Percentiles rank a stretch among this genome's conserved stretches.
Evolutionary conservation across 2,888 invertebrate genomes (phyloP).

Genomic region (Oscheius onirici): DNA sequence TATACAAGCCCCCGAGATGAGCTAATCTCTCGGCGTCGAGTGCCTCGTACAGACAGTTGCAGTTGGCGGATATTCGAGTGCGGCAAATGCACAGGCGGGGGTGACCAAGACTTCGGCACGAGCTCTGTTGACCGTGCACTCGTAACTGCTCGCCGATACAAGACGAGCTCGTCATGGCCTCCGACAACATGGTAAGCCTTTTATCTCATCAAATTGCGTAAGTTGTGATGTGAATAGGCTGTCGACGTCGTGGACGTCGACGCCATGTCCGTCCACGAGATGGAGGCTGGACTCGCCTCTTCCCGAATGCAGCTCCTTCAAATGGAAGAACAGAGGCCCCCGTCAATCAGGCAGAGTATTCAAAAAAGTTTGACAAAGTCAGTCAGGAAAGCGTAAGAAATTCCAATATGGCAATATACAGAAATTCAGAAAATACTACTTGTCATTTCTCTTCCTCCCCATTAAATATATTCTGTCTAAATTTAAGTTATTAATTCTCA

Average conservation of each 20-base stretch:
- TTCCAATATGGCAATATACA: background rate
- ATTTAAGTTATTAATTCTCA: constrained; percentile 55
- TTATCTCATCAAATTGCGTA: constrained; percentile 2
- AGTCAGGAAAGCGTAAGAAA: constrained; percentile 41
- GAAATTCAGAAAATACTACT: constrained; percentile 43
- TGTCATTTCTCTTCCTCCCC: constrained; percentile 38
- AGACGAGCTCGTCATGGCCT: constrained; percentile 31
- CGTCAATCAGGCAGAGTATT: constrained; percentile 38
- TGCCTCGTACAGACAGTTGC: constrained; percentile 29
- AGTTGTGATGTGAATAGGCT: background rate
- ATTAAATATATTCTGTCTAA: constrained; percentile 39
- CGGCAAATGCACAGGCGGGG: constrained; percentile 22
- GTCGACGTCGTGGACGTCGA: constrained; percentile 23
- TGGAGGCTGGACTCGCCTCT: constrained; percentile 33
- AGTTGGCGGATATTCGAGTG: constrained; percentile 32
- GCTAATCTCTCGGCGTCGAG: constrained; percentile 23
- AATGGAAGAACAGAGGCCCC: constrained; percentile 48
- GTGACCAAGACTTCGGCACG: constrained; percentile 33
- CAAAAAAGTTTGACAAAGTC: constrained; percentile 44
- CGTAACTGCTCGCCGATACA: constrained; percentile 30
- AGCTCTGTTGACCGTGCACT: constrained; percentile 34
- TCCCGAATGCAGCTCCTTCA: constrained; percentile 45
- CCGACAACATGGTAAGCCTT: constrained; percentile 32
- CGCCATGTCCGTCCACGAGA: constrained; percentile 17
- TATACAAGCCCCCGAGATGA: constrained; percentile 10